A percentile compares a stretch with the other conserved stretches of the same genome.
These are phyloP conservation scores for Periparus ater DNA, from an alignment of 2,797 vertebrate species.

Conservation along the genomic window DNA sequence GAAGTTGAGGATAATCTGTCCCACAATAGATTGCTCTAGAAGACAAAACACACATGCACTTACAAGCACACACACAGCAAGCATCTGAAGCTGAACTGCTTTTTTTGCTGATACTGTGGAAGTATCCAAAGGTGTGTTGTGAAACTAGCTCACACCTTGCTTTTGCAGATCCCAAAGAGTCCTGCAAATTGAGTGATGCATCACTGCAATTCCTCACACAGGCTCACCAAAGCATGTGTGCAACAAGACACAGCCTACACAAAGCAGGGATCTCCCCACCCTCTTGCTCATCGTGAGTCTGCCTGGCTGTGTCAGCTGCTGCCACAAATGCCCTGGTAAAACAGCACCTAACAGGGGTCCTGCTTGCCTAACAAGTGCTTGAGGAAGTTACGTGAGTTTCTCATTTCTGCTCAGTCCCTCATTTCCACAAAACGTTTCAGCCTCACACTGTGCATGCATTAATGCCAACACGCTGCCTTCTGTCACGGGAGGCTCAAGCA, in stretches of 20 bases:
- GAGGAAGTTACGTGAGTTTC: not conserved
- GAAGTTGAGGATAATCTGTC: not conserved
- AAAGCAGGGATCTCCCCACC: not conserved
- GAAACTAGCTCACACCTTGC: not conserved
- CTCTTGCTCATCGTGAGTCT: not conserved
- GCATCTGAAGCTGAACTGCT: not conserved
- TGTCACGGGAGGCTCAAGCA: fast-evolving
- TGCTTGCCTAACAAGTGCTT: not conserved
- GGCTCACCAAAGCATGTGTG: fast-evolving
- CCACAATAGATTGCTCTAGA: not conserved
- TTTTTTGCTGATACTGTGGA: not conserved
- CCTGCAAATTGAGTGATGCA: fast-evolving
- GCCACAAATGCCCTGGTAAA: fast-evolving
- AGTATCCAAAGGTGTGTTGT: not conserved
- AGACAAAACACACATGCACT: fast-evolving
- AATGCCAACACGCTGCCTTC: fast-evolving
- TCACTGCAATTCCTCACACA: not conserved
- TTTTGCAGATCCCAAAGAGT: not conserved
- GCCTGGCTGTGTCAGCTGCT: not conserved
- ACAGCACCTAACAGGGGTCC: not conserved
- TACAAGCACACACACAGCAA: fast-evolving
- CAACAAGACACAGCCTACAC: not conserved
- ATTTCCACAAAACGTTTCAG: not conserved
- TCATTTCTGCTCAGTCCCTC: not conserved
- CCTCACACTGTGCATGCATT: fast-evolving